A percentile compares a stretch with the other conserved stretches of the same genome.
Conservation (phyloP, 1,140 invertebrate genomes). For the Anthonomus grandis region DNA sequence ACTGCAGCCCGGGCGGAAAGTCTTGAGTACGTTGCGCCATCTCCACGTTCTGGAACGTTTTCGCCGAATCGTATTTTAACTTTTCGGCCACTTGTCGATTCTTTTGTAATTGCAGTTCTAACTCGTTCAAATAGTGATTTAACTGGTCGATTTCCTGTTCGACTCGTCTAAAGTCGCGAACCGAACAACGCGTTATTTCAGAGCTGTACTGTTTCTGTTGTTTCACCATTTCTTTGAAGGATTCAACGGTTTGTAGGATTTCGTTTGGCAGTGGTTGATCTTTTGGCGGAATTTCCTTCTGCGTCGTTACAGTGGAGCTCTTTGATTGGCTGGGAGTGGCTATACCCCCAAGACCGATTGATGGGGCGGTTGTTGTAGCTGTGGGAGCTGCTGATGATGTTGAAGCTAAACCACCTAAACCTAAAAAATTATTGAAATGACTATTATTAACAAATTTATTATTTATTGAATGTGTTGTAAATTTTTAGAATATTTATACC, state of each 20-base stretch:
- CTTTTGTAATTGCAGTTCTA: constrained; percentile 58
- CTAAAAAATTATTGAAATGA: background rate
- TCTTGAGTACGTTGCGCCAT: constrained; percentile 78
- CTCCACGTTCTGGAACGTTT: constrained; percentile 70
- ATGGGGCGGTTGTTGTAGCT: constrained; percentile 42
- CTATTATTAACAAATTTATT: background rate
- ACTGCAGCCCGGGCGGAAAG: constrained; percentile 70
- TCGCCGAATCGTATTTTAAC: constrained; percentile 70
- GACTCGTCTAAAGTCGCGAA: constrained; percentile 43
- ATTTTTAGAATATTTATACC: background rate
- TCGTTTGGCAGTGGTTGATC: constrained; percentile 72
- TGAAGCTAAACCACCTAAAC: constrained; percentile 23
- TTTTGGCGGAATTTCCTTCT: constrained; percentile 62
- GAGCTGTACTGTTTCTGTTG: constrained; percentile 75
- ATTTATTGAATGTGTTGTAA: background rate
- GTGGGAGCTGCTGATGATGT: constrained; percentile 28
- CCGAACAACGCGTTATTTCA: constrained; percentile 66
- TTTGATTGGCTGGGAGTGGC: constrained; percentile 57
- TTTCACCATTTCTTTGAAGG: constrained; percentile 75
- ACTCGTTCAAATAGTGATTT: constrained; percentile 48
- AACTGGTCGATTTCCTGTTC: constrained; percentile 43
- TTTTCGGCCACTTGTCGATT: constrained; percentile 66
- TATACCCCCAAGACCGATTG: constrained; percentile 62
- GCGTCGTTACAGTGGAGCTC: constrained; percentile 48
- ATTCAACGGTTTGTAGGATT: constrained; percentile 51